phyloP scores from a whole-genome alignment of 2,113 vertebrate species.

The Pyxicephalus adspersus region DNA sequence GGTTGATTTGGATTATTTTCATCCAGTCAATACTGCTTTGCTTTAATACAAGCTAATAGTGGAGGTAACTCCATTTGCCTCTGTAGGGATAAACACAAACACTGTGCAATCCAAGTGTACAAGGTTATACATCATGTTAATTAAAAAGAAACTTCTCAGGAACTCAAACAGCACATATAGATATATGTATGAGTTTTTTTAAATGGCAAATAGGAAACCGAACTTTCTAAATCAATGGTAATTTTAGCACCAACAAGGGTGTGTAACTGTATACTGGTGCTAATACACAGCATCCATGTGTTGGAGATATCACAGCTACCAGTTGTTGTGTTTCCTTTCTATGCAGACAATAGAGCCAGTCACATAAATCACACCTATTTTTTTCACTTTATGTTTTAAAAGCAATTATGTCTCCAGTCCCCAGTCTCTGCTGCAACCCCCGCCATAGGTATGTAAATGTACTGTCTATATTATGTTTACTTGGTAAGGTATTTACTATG shows the following conservation, averaged over 20 bases:
- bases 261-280: neutral
- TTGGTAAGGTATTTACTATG: neutral
- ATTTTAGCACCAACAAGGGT: neutral
- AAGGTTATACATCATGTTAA: too few species aligned
- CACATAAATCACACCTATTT: conserved; percentile 21
- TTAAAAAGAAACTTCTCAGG: too few species aligned
- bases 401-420: neutral
- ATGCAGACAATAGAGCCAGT: conserved; percentile 12
- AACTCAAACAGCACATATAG: too few species aligned
- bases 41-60: too few species aligned
- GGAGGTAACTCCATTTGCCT: too few species aligned
- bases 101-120: too few species aligned
- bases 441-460: conserved; percentile 20
- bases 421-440: neutral
- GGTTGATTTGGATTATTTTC: too few species aligned
- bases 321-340: neutral
- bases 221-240: conserved; percentile 3
- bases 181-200: too few species aligned
- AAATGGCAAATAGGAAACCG: too few species aligned
- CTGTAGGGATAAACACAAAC: too few species aligned
- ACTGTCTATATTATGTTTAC: neutral
- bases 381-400: neutral
- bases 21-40: too few species aligned
- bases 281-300: neutral
- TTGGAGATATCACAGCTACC: neutral